A percentile compares a stretch with the other conserved stretches of the same genome.
Conservation (phyloP, 1,140 invertebrate genomes). For the Fragariocoptes setiger region DNA sequence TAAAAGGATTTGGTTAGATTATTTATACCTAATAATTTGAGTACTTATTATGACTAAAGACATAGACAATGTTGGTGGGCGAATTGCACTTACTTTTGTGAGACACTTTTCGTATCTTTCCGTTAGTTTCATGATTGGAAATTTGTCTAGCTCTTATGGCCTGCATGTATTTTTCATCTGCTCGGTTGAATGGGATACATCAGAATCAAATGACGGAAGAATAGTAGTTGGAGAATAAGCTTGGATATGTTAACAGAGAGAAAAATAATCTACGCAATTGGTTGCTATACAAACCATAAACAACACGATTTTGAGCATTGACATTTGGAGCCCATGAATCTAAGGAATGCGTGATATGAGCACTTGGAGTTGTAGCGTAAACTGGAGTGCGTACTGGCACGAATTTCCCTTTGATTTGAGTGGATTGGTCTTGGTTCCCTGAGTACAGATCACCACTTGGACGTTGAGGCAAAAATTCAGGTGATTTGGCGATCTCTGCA, state of each 20-base stretch:
- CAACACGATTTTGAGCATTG: neutral
- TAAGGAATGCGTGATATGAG: neutral
- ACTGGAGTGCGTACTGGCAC: neutral
- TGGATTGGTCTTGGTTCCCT: neutral
- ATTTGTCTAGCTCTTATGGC: neutral
- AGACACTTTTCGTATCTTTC: no score
- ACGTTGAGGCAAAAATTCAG: neutral
- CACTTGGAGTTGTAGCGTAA: neutral
- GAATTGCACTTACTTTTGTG: no score
- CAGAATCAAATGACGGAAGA: neutral
- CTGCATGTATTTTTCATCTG: neutral
- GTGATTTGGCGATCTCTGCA: neutral
- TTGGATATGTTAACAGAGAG: neutral
- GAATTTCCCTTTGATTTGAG: neutral
- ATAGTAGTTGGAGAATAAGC: neutral
- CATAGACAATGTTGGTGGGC: no score
- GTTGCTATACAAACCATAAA: neutral
- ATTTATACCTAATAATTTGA: no score
- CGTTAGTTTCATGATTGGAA: no score
- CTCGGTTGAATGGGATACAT: neutral
- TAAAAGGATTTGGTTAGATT: no score
- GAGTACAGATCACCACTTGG: neutral
- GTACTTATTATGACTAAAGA: no score
- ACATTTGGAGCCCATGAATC: neutral
- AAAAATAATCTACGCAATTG: neutral